Percentiles rank a stretch among this genome's conserved stretches.
phyloP scores from a whole-genome alignment of 2,888 invertebrate genomes.

The Myopa testacea region DNA sequence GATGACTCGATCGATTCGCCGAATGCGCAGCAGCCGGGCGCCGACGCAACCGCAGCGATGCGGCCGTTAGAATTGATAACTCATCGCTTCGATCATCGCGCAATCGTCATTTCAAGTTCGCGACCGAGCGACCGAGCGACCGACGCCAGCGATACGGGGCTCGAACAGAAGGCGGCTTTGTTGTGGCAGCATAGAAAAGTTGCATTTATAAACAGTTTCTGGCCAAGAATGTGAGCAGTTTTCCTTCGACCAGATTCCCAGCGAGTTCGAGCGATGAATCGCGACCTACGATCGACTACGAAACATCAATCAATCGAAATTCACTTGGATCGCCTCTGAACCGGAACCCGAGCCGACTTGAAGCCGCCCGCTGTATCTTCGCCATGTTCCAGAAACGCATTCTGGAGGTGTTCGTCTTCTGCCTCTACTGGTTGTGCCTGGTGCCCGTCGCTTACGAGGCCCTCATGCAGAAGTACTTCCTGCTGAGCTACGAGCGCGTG shows the following conservation, averaged over 20 bases:
- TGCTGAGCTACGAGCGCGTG: slow-evolving; percentile 13
- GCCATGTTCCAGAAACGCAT: slow-evolving; percentile 57
- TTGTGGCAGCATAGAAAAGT: background rate
- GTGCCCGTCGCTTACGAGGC: slow-evolving; percentile 52
- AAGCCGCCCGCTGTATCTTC: too few relatives aligned
- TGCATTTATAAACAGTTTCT: slow-evolving; percentile 9
- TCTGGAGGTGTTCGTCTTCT: slow-evolving; percentile 53
- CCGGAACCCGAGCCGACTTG: too few relatives aligned
- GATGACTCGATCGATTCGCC: too few relatives aligned
- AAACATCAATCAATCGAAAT: too few relatives aligned
- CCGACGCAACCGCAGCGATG: too few relatives aligned
- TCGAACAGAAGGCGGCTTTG: background rate
- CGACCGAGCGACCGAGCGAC: background rate
- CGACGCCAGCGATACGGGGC: background rate
- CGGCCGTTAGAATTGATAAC: too few relatives aligned
- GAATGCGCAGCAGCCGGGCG: too few relatives aligned
- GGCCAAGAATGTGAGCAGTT: slow-evolving; percentile 3
- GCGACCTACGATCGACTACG: too few relatives aligned
- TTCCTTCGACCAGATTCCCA: background rate
- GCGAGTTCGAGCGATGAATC: background rate
- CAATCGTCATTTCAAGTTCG: slow-evolving; percentile 12
- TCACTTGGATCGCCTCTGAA: too few relatives aligned
- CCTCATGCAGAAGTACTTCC: slow-evolving; percentile 11
- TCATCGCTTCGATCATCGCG: background rate
- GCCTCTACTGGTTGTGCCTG: slow-evolving; percentile 55